Percentiles rank a stretch among this genome's conserved stretches.
phyloP scores from a whole-genome alignment of 2,113 vertebrate genomes.

The Catagonus wagneri region DNA sequence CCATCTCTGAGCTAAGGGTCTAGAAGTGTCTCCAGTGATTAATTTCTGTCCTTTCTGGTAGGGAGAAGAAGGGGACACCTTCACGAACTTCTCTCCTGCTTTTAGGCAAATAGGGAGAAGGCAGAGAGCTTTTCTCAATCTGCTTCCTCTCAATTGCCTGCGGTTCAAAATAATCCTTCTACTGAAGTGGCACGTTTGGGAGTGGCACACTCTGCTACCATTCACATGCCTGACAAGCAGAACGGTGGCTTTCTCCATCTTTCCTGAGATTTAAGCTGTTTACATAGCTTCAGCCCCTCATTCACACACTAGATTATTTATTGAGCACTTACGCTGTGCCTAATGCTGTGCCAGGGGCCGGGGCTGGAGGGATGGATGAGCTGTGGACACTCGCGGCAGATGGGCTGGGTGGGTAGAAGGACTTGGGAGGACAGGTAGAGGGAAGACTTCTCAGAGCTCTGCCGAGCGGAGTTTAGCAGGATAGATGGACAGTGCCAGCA shows the following conservation, averaged over 20 bases:
- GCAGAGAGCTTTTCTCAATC: not conserved
- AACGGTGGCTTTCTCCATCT: not conserved
- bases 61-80: not conserved
- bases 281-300: not conserved
- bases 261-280: not conserved
- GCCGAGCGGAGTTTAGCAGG: not conserved
- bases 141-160: not conserved
- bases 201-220: not conserved
- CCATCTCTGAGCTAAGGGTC: not conserved
- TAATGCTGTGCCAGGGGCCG: not conserved
- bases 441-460: not conserved
- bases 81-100: not conserved
- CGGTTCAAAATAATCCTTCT: not conserved
- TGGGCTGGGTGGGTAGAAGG: fast-evolving
- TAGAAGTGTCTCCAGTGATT: not conserved
- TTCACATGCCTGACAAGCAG: not conserved
- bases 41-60: not conserved
- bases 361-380: not conserved
- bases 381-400: not conserved
- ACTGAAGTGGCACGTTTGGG: not conserved
- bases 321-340: not conserved
- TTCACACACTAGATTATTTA: not conserved
- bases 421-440: not conserved
- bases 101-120: not conserved
- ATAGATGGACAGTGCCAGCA: not conserved